Evolutionary conservation across 2,113 vertebrate species (phyloP).

Genomic region (Charina bottae): DNA sequence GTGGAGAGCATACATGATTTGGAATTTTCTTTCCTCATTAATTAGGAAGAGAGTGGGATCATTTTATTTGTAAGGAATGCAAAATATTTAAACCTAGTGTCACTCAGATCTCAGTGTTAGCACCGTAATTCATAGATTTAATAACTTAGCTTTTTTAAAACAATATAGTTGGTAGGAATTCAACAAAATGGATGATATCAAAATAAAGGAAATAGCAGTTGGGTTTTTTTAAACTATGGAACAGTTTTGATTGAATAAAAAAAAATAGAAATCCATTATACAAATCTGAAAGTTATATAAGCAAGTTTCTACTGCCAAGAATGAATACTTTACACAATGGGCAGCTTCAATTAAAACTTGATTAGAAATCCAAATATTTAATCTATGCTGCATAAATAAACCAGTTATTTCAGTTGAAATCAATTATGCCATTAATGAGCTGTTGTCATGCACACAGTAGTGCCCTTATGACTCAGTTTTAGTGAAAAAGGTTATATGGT

Average conservation of each 20-base stretch:
- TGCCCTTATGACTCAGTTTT: neutral
- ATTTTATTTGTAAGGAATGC: neutral
- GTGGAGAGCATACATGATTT: neutral
- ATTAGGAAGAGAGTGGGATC: neutral
- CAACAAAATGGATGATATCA: neutral
- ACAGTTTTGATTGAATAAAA: neutral
- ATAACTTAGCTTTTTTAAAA: neutral
- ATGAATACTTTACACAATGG: neutral
- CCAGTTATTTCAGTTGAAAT: conserved; percentile 4
- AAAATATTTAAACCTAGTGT: neutral
- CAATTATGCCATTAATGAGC: neutral
- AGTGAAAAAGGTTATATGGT: neutral
- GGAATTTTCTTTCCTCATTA: neutral
- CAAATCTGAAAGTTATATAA: neutral
- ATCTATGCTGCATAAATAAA: conserved; percentile 11
- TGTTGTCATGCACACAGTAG: neutral
- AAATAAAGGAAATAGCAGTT: neutral
- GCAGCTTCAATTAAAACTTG: conserved; percentile 1
- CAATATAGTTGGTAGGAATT: neutral
- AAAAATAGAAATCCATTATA: neutral
- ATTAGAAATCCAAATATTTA: conserved; percentile 15
- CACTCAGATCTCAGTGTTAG: neutral
- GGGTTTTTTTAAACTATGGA: neutral
- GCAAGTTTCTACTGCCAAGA: neutral
- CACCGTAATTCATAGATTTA: neutral